Base-by-base conservation (phyloP, 2,888 invertebrate genomes). In the Seira sanloemensis region DNA sequence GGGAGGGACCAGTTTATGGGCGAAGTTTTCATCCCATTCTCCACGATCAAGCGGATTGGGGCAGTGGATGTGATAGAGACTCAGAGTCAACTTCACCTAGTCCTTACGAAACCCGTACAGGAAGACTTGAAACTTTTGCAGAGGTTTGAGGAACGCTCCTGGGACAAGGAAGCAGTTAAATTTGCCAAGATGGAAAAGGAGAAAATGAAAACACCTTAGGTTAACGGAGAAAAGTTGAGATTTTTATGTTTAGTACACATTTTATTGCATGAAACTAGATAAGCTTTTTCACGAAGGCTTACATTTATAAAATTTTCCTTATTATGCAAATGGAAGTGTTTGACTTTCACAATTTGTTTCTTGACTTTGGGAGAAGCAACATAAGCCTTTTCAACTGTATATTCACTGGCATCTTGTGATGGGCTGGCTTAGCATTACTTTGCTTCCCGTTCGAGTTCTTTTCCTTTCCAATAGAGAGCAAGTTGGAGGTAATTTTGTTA, bases 111-210 rank as follows among this genome's bases (percentile, higher is more conserved):
- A 50, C 85, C 85, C 0, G 26, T 19, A 2, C 19, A 54, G 1
- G 12, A 65, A 0, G 86, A 86, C 18, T 5, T 19, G 46, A 90
- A 90, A 69, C 90, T 91, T 46, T 87, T 91, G 74, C 88, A 90
- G 23, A 90, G 91, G n/a, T 88, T 92, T 67, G 90, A 90, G 24
- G 87, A 86, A 23, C 87, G 90, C 68, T 72, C 78, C 9, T 90
- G 91, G 90, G 92, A 92, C 89, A 91, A 90, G 84, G 90, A 90
- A 27, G 91, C 91, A 24, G 90, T 90, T 78, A 91, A 91, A 25
- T 92, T 92, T 90, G 91, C 91, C 26, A 91, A 91, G 88, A 90
- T 68, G 16, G 86, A 88, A 50, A 88, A 78, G 23, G 80, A 71
- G 2, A 78, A 78, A 54, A 74, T 85, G 50, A 18, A 50, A 1